Conservation (phyloP, 2,888 invertebrate species). For the Eupeodes luniger region DNA sequence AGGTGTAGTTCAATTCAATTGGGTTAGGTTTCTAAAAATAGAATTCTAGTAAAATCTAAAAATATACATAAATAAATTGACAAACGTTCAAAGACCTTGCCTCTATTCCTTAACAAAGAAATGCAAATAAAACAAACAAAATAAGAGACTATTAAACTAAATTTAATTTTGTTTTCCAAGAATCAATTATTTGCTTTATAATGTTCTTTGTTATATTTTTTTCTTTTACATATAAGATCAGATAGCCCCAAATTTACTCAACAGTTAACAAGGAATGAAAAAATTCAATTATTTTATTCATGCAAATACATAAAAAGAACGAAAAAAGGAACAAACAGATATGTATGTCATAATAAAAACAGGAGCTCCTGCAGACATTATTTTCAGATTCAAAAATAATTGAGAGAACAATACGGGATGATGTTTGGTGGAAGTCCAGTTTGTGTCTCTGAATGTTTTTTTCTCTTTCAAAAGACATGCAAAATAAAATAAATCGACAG, state of each 20-base stretch:
- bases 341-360: too few relatives aligned
- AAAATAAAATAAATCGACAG: too few relatives aligned
- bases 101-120: not conserved
- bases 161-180: not conserved
- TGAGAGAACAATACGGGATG: not conserved
- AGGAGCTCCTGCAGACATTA: not conserved
- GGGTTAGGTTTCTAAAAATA: not conserved
- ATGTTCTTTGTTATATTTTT: not conserved
- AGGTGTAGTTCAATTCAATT: not conserved
- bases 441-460: not conserved
- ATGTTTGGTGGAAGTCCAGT: not conserved
- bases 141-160: not conserved
- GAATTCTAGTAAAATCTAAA: not conserved
- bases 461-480: not conserved
- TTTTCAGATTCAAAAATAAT: not conserved
- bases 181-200: conserved; percentile 11
- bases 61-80: not conserved
- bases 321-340: not conserved
- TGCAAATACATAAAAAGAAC: not conserved
- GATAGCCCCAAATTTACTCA: not conserved
- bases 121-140: not conserved
- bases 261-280: not conserved
- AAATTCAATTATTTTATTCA: conserved; percentile 11
- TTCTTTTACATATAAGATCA: not conserved
- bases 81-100: not conserved